A percentile compares a stretch with the other conserved stretches of the same genome.
Evolutionary conservation across 2,888 invertebrate species (phyloP).

Genomic region (Xanthorhoe spadicearia): DNA sequence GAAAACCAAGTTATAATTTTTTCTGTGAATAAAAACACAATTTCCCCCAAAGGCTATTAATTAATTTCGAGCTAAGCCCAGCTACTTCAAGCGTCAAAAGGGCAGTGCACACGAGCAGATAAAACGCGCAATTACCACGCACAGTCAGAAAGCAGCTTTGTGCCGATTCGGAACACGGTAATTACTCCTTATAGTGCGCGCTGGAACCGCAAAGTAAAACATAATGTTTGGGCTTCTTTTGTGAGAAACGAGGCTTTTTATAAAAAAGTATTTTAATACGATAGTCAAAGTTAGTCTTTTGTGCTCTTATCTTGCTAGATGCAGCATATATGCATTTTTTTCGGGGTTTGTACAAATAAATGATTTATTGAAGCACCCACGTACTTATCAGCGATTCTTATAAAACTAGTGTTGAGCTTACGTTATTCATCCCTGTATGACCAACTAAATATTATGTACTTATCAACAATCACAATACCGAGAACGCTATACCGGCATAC

Average conservation of each 20-base stretch:
- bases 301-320: not conserved
- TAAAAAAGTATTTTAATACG: not conserved
- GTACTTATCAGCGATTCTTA: no score
- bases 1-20: not conserved
- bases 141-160: conserved; percentile 12
- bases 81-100: not conserved
- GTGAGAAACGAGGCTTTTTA: not conserved
- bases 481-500: no score
- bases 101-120: conserved; percentile 5
- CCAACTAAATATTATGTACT: no score
- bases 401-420: no score
- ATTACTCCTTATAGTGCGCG: conserved; percentile 8
- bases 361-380: no score
- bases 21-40: not conserved
- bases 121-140: conserved; percentile 12
- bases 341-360: no score
- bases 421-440: no score
- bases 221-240: conserved; percentile 14
- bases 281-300: not conserved
- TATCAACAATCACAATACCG: no score
- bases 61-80: not conserved
- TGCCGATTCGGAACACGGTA: conserved; percentile 21
- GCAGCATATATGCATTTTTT: not conserved
- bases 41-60: not conserved
- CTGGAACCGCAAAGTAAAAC: conserved; percentile 14